Base-by-base conservation (phyloP, 2,113 vertebrate genomes). In the Prietella phreatophila region DNA sequence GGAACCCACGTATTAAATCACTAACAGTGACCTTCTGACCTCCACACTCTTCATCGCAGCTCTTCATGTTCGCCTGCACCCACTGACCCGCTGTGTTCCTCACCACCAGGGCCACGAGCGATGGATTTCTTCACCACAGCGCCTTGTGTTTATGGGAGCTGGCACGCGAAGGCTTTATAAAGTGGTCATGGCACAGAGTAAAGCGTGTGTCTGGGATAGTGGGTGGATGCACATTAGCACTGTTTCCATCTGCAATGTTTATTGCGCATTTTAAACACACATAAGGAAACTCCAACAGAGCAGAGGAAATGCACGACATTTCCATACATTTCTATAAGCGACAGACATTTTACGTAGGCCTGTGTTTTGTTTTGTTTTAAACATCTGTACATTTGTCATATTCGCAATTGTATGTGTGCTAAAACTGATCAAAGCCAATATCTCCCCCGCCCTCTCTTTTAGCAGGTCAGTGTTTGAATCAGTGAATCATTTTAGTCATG, bases 91-190 rank as follows among this genome's bases (percentile, higher is more conserved):
- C 56, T 67, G 61, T 14, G 20, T 33, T 60, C 50, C 76, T 69
- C 61, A 86, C 76, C 76, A 55, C 85, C 81, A 19, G 76, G 5
- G 5, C 36, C 27, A 47, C 9, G 20, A 56, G 50, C 8, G 1
- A 55, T n/a, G 67, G 27, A 30, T 42, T 55, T 69, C 50, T 25
- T 47, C 33, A 30, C 76, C 78, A 82, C 63, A 69, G 47, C 53
- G 2, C 13, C 4, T 33, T 78, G 84, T 82, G 84, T 60, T 85
- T 85, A 85, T 76, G 36, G 71, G 71, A 78, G 30, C 22, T 86
- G 78, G 61, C 78, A 36, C 13, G 63, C 13, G 13, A 76, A 60
- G n/a, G 27, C 75, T 80, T 86, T 33, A 63, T 60, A 55, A 86
- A 67, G 76, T 56, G 63, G 6, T n/a, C 25, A 19, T 82, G 50